Evolutionary conservation across 2,113 vertebrate genomes (phyloP).

Genomic region (Fregata magnificens): DNA sequence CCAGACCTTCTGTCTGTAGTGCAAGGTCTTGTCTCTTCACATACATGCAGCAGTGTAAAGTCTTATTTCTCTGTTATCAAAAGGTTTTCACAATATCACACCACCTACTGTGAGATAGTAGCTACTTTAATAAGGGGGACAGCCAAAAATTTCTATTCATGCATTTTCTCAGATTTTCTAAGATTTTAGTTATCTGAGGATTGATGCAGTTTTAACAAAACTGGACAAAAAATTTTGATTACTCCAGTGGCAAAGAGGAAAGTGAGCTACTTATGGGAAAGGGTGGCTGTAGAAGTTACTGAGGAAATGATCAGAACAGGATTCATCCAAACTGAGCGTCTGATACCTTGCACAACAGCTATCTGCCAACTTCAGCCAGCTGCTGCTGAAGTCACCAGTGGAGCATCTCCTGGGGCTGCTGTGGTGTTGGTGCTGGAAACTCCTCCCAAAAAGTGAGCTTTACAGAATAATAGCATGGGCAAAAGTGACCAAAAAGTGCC

Average conservation of each 20-base stretch:
- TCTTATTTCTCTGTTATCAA: background rate
- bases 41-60: background rate
- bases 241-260: background rate
- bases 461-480: background rate
- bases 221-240: background rate
- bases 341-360: accelerated
- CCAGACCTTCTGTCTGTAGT: background rate
- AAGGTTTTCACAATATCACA: background rate
- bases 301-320: background rate
- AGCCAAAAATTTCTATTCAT: background rate
- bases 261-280: background rate
- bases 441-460: background rate
- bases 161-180: background rate
- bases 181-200: background rate
- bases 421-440: background rate
- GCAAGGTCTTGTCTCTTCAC: background rate
- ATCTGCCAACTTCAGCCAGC: background rate
- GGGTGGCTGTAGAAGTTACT: background rate
- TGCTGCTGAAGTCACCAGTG: background rate
- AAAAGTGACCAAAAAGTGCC: background rate
- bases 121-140: background rate
- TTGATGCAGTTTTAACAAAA: background rate
- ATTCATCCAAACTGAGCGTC: background rate
- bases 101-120: background rate
- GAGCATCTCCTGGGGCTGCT: background rate